Evolutionary conservation across 2,888 invertebrate genomes (phyloP), one percentile per base, ranked within the genome.

Genomic region (Mimachlamys varia): DNA sequence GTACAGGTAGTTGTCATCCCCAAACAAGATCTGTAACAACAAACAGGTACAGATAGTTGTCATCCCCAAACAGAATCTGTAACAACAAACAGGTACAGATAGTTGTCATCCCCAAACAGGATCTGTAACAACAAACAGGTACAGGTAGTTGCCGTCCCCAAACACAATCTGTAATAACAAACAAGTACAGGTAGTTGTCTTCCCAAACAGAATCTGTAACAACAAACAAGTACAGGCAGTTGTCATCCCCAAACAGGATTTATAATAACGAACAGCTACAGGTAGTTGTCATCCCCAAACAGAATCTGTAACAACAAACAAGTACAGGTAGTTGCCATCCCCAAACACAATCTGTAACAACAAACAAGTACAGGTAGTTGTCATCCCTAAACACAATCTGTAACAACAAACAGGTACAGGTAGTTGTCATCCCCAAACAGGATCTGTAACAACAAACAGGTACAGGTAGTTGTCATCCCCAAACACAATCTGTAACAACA

Each of bases 351-450:
- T 91, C 96, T 96, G 93, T 17, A 93, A 92, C 96, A 38, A 95
- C 88, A 91, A 96, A 96, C 7, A 95, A 49, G 90, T 96, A 96
- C 88, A 96, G 91, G 90, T 95, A 96, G 22, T 95, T 95, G 90
- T 96, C 96, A 88, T 93, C 93, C 0, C 96, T 96, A 94, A 96
- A 96, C 55, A 96, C 89, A 12, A 96, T 91, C 96, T 96, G 93
- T 17, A 93, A 92, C 96, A 38, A 95, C 88, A 91, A 96, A 96
- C 7, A 95, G 50, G 90, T 96, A 96, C 88, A 96, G 91, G 90
- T 95, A 96, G 22, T 95, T 95, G 90, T 96, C 96, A 88, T 93
- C 93, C 0, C 96, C 96, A 94, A 96, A 96, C 55, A 96, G 90
- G 13, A 96, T 91, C 96, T 96, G 93, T 17, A 93, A 92, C 96